A percentile compares a stretch with the other conserved stretches of the same genome.
These are phyloP conservation scores for Engraulis encrasicolus DNA, from an alignment of 2,113 vertebrate species.

Conservation along the genomic window DNA sequence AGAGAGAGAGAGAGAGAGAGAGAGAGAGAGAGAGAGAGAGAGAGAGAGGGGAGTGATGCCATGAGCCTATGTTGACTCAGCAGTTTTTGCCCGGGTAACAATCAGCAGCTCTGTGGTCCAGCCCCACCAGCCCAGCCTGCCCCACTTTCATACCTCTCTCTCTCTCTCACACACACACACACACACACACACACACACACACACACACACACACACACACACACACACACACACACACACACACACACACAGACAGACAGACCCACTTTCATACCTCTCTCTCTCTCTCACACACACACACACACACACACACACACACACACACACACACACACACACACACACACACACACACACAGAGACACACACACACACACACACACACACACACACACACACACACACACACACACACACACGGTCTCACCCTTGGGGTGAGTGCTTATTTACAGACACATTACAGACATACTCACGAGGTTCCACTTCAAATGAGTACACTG, in stretches of 20 bases:
- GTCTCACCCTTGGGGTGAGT: not conserved
- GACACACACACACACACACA: not conserved
- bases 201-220: too few species aligned
- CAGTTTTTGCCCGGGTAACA: not conserved
- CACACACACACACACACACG: not conserved
- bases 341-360: not conserved
- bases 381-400: not conserved
- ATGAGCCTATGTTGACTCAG: not conserved
- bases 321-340: not conserved
- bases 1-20: not conserved
- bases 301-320: not conserved
- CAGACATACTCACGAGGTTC: not conserved
- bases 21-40: not conserved
- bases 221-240: too few species aligned
- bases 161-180: too few species aligned
- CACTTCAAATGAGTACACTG: not conserved
- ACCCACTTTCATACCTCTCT: too few species aligned
- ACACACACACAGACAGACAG: too few species aligned
- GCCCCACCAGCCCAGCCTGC: too few species aligned
- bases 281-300: too few species aligned
- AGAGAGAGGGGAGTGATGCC: not conserved
- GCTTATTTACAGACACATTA: not conserved
- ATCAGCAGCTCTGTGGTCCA: slow-evolving; percentile 7
- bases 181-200: too few species aligned
- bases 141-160: not conserved